These are phyloP conservation scores for Apocrypta bakeri DNA, from an alignment of 1,140 invertebrate species.

Conservation along the genomic window DNA sequence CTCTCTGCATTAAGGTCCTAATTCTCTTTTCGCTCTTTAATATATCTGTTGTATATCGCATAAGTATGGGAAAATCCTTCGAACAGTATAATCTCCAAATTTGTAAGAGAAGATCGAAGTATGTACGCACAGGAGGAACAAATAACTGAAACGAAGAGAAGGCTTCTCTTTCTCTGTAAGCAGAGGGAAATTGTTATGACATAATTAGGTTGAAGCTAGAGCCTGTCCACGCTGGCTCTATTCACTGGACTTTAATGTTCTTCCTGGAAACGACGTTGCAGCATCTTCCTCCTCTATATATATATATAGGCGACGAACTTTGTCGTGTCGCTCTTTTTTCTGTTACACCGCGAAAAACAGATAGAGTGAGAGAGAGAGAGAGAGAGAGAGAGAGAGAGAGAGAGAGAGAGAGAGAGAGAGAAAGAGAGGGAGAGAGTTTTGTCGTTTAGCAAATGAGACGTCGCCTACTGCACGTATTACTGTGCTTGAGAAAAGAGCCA, in stretches of 20 bases:
- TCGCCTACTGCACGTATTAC: not conserved
- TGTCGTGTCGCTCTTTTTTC: not conserved
- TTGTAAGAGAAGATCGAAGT: not conserved
- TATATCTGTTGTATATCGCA: not conserved
- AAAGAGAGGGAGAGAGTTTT: not conserved
- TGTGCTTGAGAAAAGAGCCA: not conserved
- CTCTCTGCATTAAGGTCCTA: no score
- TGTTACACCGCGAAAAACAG: no score
- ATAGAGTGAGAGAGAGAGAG: no score
- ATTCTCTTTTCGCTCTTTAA: not conserved
- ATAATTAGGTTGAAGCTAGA: constrained; percentile 50
- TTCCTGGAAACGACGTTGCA: constrained; percentile 35
- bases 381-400: no score
- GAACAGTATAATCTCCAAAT: not conserved
- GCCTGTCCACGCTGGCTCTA: constrained; percentile 38
- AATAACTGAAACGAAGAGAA: not conserved
- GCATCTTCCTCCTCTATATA: not conserved
- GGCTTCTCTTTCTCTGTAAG: constrained; percentile 8
- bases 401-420: no score
- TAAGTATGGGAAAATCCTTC: not conserved
- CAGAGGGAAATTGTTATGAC: constrained; percentile 52
- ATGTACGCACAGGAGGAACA: constrained; percentile 9
- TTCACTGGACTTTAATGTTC: constrained; percentile 51
- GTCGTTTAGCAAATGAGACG: constrained; percentile 39
- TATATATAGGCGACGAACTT: not conserved